Base-by-base conservation (phyloP, 2,888 invertebrate species). In the Drosophila pseudotalamancana region DNA sequence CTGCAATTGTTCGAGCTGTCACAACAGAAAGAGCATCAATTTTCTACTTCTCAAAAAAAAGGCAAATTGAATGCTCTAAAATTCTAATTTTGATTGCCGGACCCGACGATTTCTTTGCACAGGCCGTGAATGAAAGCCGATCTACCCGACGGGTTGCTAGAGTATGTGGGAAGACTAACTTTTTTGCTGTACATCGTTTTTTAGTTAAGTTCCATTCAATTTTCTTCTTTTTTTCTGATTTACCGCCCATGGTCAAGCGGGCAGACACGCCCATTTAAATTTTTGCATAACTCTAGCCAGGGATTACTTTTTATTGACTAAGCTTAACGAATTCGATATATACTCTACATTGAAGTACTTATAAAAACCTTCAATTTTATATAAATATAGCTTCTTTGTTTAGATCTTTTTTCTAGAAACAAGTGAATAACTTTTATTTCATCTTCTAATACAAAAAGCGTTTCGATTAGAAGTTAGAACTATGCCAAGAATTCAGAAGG, bases 1-100 rank as follows among this genome's bases (percentile, higher is more conserved):
- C 56, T 72, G 39, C 68, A 72, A 73, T 73, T 72, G 73, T 72
- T 68, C 48, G 31, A 19, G 48, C 53, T 68, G 73, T 63, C 71
- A 57, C 72, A 62, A 62, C 49, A 71, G 68, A 37, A 63, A 50
- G 23, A 37, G 34, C 49, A 42, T 43, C 53, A 31, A 46, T 42
- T 49, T 37, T 19, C 16, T 60, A 29, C 42, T n/a, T 37, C 6
- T 3, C 25, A 25, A 4, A 25, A 23, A 35, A 23, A 16, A 34
- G 14, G 31, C n/a, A 39, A 16, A 8, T 14, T 19, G 6, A 14
- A 48, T 59, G 53, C 48, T 29, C 59, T 71, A 14, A 31, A 25
- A 1, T 1, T 12, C 3, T 4, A 18, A 4, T 12, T 12, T 23
- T 35, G 6, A 5, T 9, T 25, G 25, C 9, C 25, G 25, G 25